Base-by-base conservation (phyloP, 2,797 vertebrate species). In the Melanitta fusca region DNA sequence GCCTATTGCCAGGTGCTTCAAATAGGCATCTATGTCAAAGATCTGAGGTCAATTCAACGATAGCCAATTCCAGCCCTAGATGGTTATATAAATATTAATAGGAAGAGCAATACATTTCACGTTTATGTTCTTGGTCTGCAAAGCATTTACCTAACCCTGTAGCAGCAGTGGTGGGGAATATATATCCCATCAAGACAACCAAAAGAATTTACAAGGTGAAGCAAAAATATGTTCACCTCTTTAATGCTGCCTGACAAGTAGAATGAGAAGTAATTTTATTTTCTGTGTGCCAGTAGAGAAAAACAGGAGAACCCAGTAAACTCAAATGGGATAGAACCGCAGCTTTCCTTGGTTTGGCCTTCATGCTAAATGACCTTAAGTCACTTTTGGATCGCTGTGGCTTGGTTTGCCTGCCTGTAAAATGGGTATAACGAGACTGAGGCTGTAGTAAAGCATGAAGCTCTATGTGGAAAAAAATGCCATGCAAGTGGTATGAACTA, bases 1-100 rank as follows among this genome's bases (percentile, higher is more conserved):
- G 77, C 89, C 92, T 92, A 38, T 90, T 97, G 96, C 96, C 89
- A 94, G 94, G 53, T 92, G 80, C 95, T 96, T 79, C 91, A 75
- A 47, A 91, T 92, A 91, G 91, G 95, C 94, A 97, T 97, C 95
- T 96, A 89, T 96, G 97, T 94, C 96, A 97, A 80, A 97, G 96
- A 93, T 94, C 87, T 95, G 92, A 92, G 95, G 95, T 97, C 94
- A 89, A 64, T 86, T 88, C 92, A 86, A 73, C 54, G 65, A 94
- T 92, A 86, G 86, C 58, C 72, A 80, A 84, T 93, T 93, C 51
- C 93, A 91, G 84, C n/a, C 65, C 36, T 62, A n/a, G 38, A 32
- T 74, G 64, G 58, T 89, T 71, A 70, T 32, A 73, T 73, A 88
- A 96, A 94, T 96, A 77, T 62, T 95, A 87, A 87, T 94, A 91